phyloP scores from a whole-genome alignment of 2,113 vertebrate genomes.

The Dasypus novemcinctus region DNA sequence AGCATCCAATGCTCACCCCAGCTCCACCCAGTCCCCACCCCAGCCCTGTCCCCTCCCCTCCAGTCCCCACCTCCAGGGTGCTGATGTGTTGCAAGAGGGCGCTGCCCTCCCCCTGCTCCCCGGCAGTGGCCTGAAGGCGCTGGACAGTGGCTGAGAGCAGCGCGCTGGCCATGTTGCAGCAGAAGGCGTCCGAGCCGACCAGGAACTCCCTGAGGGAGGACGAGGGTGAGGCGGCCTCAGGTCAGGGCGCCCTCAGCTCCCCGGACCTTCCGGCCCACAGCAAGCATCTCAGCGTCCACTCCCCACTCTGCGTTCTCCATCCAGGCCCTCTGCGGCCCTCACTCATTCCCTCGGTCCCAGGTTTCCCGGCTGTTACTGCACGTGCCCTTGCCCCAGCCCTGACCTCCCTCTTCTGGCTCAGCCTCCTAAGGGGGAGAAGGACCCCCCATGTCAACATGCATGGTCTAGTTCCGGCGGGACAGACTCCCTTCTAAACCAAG shows the following conservation, averaged over 20 bases:
- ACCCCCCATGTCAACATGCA: not conserved
- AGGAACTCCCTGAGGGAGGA: slow-evolving; percentile 84
- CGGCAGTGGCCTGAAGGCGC: slow-evolving; percentile 67
- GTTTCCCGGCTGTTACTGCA: not conserved
- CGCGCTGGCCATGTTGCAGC: slow-evolving; percentile 74
- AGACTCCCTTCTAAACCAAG: not conserved
- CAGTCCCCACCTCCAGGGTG: slow-evolving; percentile 78
- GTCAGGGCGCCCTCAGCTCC: not conserved
- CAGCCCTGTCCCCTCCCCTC: not conserved
- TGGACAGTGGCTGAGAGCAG: slow-evolving; percentile 82
- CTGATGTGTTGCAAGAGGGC: slow-evolving; percentile 80
- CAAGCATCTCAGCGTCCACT: not conserved
- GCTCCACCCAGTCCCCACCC: not conserved
- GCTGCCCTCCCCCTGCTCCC: slow-evolving; percentile 73
- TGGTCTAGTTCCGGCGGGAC: not conserved
- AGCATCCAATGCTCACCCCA: not conserved
- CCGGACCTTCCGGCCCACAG: not conserved
- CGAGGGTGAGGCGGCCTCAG: not conserved
- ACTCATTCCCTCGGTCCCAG: not conserved
- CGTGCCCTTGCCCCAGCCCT: not conserved
- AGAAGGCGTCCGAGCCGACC: slow-evolving; percentile 81
- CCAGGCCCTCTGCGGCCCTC: not conserved
- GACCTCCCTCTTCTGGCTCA: not conserved
- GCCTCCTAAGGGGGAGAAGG: not conserved
- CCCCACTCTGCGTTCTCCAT: not conserved